These are phyloP conservation scores for Punctoribates punctum DNA, from an alignment of 2,888 invertebrate species.

Conservation along the genomic window DNA sequence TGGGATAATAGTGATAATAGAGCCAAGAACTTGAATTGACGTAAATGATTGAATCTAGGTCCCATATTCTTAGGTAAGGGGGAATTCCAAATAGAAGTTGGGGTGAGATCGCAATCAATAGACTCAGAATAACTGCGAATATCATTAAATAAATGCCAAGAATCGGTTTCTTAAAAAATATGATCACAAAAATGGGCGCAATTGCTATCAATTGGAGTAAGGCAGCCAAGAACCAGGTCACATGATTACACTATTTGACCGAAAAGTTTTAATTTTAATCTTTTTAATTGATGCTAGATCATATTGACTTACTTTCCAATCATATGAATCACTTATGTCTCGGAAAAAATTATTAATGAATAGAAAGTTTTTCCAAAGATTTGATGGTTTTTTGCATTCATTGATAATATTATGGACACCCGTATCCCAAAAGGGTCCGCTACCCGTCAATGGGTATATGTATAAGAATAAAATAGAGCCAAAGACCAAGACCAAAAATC, in stretches of 20 bases:
- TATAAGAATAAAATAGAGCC: constrained; percentile 40
- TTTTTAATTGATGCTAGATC: no score
- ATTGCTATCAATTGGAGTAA: not conserved
- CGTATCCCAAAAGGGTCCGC: constrained; percentile 41
- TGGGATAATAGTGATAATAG: not conserved
- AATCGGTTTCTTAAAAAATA: not conserved
- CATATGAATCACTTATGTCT: no score
- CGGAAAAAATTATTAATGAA: constrained; percentile 17
- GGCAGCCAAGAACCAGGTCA: not conserved
- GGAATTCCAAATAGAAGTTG: not conserved
- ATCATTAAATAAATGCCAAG: not conserved
- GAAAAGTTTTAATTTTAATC: no score
- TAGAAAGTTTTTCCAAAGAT: not conserved
- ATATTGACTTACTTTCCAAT: no score
- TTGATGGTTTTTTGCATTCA: not conserved
- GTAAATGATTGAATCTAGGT: not conserved
- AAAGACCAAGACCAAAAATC: constrained; percentile 10
- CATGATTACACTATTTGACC: not conserved
- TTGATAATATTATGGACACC: not conserved
- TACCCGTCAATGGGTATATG: constrained; percentile 30
- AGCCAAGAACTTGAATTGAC: not conserved
- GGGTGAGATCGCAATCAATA: not conserved
- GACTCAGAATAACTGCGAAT: not conserved
- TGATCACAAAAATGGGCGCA: not conserved
- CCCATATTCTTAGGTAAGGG: not conserved